Evolutionary conservation across 2,113 vertebrate genomes (phyloP).

Genomic region (Chelonoidis abingdonii): DNA sequence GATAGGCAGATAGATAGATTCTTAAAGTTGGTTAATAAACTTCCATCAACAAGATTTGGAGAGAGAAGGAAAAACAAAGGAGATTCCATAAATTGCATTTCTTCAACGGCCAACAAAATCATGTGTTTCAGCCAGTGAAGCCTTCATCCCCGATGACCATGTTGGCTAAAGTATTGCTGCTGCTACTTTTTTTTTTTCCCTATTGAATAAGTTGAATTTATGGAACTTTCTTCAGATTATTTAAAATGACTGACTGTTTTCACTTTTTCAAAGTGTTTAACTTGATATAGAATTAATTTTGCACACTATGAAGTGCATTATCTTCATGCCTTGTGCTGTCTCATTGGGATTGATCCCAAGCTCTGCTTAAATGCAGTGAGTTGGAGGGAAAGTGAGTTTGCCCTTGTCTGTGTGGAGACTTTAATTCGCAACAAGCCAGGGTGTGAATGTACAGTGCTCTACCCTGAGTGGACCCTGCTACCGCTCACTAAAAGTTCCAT

Average conservation of each 20-base stretch:
- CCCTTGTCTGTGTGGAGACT: not conserved
- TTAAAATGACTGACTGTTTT: constrained; percentile 9
- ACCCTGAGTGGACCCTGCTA: too few relatives aligned
- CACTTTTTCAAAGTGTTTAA: not conserved
- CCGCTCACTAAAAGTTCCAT: too few relatives aligned
- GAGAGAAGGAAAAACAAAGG: not conserved
- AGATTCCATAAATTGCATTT: constrained; percentile 9
- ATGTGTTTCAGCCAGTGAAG: not conserved
- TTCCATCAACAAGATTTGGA: not conserved
- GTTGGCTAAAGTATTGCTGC: not conserved
- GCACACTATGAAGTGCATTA: not conserved
- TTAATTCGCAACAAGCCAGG: not conserved
- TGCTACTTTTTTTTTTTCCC: not conserved
- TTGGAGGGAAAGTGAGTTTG: not conserved
- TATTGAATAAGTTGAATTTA: not conserved
- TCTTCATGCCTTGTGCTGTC: not conserved
- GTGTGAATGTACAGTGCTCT: not conserved
- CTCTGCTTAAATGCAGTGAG: not conserved
- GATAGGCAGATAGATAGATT: not conserved
- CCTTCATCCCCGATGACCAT: not conserved
- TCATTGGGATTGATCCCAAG: not conserved
- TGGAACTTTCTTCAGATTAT: not conserved
- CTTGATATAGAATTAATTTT: not conserved
- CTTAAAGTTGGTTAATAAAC: not conserved
- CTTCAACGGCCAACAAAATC: constrained; percentile 16